phyloP scores from a whole-genome alignment of 2,888 invertebrate genomes.

The Oithona nana region DNA sequence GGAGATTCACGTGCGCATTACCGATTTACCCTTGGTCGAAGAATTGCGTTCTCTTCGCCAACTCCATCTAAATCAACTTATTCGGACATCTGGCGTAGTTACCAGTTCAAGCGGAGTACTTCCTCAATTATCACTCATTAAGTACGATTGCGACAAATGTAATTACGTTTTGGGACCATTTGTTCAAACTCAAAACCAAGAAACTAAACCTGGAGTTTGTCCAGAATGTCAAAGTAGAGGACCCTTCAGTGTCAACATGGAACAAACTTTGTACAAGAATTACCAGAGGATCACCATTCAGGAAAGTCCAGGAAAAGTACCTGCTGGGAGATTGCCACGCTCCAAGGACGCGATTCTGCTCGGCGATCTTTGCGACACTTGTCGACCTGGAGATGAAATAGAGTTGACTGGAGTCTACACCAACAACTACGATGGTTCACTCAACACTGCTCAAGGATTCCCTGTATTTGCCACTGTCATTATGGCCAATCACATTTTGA shows the following conservation, averaged over 20 bases:
- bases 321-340: constrained; percentile 87
- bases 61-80: constrained; percentile 38
- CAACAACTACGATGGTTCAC: constrained; percentile 89
- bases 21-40: constrained; percentile 84
- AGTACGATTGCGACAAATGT: constrained; percentile 93
- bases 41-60: constrained; percentile 70
- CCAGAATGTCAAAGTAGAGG: constrained; percentile 93
- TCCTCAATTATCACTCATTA: constrained; percentile 84
- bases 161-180: constrained; percentile 89
- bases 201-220: constrained; percentile 88
- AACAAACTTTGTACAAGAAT: constrained; percentile 92
- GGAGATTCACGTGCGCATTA: constrained; percentile 85
- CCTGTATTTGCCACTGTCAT: constrained; percentile 96
- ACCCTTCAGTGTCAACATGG: constrained; percentile 95
- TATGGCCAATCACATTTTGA: constrained; percentile 67
- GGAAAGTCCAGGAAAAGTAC: constrained; percentile 92
- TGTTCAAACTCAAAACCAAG: constrained; percentile 74
- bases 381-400: constrained; percentile 96
- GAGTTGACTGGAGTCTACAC: constrained; percentile 82
- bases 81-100: constrained; percentile 81
- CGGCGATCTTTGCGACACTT: constrained; percentile 84
- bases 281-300: constrained; percentile 95
- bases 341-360: constrained; percentile 89
- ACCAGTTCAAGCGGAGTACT: constrained; percentile 85
- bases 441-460: constrained; percentile 76